Conservation (phyloP, 2,113 vertebrate genomes). For the Tachuris rubrigastra region DNA sequence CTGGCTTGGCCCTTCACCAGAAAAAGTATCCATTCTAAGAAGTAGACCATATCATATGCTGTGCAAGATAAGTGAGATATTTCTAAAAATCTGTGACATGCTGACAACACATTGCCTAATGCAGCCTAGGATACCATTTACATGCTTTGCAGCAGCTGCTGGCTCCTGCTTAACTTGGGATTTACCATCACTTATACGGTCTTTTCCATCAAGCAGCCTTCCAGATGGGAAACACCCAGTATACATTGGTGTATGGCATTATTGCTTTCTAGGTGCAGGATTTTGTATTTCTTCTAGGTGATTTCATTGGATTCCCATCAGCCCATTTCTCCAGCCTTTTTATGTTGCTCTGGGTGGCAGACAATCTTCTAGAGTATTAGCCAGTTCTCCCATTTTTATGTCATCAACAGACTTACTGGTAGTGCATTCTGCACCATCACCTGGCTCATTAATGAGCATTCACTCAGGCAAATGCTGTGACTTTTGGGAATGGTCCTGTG, state of each 20-base stretch:
- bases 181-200: not conserved
- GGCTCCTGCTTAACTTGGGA: not conserved
- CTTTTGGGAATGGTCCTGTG: not conserved
- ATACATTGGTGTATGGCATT: accelerated
- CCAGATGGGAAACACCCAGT: accelerated
- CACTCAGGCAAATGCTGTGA: not conserved
- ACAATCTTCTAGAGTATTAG: accelerated
- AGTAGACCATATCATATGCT: not conserved
- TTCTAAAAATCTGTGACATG: not conserved
- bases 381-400: not conserved
- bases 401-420: not conserved
- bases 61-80: not conserved
- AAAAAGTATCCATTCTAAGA: not conserved
- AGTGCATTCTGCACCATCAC: not conserved
- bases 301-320: not conserved
- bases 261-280: not conserved
- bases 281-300: not conserved
- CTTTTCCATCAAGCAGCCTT: not conserved
- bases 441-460: not conserved
- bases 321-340: not conserved
- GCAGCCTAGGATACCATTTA: not conserved
- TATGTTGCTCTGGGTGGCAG: not conserved
- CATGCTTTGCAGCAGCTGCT: not conserved
- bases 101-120: not conserved
- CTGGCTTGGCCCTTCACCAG: not conserved